These are phyloP conservation scores for Peromyscus californicus DNA, from an alignment of 2,113 vertebrate genomes.

Conservation along the genomic window DNA sequence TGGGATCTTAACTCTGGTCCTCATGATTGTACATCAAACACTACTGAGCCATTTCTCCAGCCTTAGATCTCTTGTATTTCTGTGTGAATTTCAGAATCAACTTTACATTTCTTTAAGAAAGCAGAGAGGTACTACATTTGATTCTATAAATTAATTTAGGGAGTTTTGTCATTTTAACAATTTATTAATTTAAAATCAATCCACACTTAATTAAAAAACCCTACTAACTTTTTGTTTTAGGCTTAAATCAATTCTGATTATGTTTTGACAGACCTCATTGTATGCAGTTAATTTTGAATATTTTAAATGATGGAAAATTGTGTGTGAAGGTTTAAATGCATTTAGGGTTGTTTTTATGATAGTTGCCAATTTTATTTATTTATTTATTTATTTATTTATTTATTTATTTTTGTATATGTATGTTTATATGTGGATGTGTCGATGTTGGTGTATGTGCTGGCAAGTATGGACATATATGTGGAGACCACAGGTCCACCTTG, in stretches of 20 bases:
- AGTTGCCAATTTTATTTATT: background rate
- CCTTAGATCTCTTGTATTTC: background rate
- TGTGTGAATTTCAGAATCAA: background rate
- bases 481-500: background rate
- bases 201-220: background rate
- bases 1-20: background rate
- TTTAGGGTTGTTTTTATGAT: too few species aligned
- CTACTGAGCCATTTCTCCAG: background rate
- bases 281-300: background rate
- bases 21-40: background rate
- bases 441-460: background rate
- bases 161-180: background rate
- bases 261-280: background rate
- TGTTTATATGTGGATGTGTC: background rate
- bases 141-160: background rate
- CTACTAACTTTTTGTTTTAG: background rate
- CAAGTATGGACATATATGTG: background rate
- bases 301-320: background rate
- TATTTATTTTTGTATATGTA: background rate
- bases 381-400: too few species aligned
- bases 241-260: conserved; percentile 1
- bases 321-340: background rate
- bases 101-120: background rate
- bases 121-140: background rate
- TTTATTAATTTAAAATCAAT: conserved; percentile 4